phyloP scores from a whole-genome alignment of 92 coral and sea anemone species.

The Parazoanthus atlanticus region DNA sequence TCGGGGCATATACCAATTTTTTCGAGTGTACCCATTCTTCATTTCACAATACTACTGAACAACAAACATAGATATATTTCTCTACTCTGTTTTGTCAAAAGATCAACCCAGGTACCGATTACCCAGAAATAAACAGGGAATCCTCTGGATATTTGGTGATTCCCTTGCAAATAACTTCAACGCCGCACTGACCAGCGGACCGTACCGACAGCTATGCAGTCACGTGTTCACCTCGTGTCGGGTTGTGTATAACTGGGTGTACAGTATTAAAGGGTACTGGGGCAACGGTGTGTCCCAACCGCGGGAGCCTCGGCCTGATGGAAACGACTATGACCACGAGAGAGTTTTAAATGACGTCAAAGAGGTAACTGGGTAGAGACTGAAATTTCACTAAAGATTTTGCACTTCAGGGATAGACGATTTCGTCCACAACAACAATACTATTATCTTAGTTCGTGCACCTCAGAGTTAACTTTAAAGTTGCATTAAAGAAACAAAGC shows the following conservation, averaged over 20 bases:
- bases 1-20: too few relatives aligned
- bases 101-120: conserved; percentile 29
- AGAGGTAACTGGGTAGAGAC: conserved; percentile 52
- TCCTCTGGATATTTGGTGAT: conserved; percentile 81
- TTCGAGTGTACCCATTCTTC: too few relatives aligned
- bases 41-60: too few relatives aligned
- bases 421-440: neutral
- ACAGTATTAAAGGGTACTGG: conserved; percentile 84
- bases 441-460: too few relatives aligned
- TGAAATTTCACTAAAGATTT: too few relatives aligned
- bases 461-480: too few relatives aligned
- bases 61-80: too few relatives aligned
- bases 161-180: conserved; percentile 74
- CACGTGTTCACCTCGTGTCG: conserved; percentile 65
- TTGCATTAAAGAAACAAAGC: too few relatives aligned
- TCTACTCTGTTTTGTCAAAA: neutral
- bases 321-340: conserved; percentile 80
- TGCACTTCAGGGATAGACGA: too few relatives aligned
- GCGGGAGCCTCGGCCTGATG: conserved; percentile 82
- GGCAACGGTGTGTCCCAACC: conserved; percentile 72
- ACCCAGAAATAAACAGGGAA: conserved; percentile 54
- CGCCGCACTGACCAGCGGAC: conserved; percentile 64
- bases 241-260: conserved; percentile 81
- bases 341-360: conserved; percentile 81
- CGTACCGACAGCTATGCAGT: conserved; percentile 63